Base-by-base conservation (phyloP, 30 jellyfish, hydroid and myxozoan species). In the Chrysaora quinquecirrha region DNA sequence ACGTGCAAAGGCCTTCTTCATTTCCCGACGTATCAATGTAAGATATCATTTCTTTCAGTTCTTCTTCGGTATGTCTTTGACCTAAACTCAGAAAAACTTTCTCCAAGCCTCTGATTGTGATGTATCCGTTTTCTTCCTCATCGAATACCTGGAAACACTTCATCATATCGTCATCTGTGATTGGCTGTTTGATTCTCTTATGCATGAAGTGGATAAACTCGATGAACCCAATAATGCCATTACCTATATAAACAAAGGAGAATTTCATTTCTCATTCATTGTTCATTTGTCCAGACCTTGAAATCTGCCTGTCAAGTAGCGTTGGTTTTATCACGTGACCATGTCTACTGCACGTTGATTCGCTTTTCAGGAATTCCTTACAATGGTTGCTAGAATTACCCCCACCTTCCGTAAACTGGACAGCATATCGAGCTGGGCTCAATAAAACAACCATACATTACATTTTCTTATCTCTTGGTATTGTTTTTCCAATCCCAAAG, bases 151-250 rank as follows among this genome's bases (percentile, higher is more conserved):
- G 47, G 56, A 72, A 84, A 56, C 87, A 61, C 34, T 73, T 33
- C 54, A 60, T 70, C 23, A 84, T 61, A 30, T 84, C 87, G 20
- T 71, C 95, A 28, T 71, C 95, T 71, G 95, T 11, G 50, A 74
- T 64, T 60, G 87, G 80, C 9, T 73, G 68, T 65, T 84, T 84
- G 18, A 73, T 49, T 18, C 24, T 73, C 83, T 73, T 84, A 34
- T 64, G 78, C 95, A 84, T 84, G 56, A 84, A 18, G 27, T 72
- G 87, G 30, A 84, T 67, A 43, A 84, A 84, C 23, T 84, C 95
- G n/a, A 72, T 84, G 84, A 84, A 84, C 47, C 75, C 95, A 19
- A 84, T 73, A 48, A 21, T 24, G n/a, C 95, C 95, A 73, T 73
- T 66, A 19, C 87, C 95, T 84, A 38, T 2, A 54, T 58, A 14